Evolutionary conservation across 2,113 vertebrate genomes (phyloP).

Genomic region (Microcebus murinus): DNA sequence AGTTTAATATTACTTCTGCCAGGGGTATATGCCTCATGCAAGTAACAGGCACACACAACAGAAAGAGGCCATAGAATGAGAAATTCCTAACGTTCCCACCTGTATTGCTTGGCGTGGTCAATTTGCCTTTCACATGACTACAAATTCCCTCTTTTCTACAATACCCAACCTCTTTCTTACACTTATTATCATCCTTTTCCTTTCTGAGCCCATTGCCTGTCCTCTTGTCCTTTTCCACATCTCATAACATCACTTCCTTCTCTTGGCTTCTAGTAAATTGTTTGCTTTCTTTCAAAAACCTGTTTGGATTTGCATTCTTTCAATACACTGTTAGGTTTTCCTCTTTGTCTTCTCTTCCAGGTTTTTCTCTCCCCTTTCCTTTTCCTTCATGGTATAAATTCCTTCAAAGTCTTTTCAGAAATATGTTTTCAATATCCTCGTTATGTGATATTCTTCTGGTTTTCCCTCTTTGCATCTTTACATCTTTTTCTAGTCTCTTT

Average conservation of each 20-base stretch:
- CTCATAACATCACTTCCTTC: not conserved
- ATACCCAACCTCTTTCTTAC: not conserved
- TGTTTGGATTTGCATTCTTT: not conserved
- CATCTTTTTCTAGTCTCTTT: not conserved
- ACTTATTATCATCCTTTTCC: not conserved
- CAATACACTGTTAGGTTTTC: not conserved
- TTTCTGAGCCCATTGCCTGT: not conserved
- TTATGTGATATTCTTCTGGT: not conserved
- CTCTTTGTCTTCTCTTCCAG: constrained; percentile 19
- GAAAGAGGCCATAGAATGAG: not conserved
- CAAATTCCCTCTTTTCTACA: not conserved
- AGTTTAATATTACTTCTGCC: not conserved
- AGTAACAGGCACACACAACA: not conserved
- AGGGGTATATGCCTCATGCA: not conserved
- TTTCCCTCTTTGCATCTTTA: not conserved
- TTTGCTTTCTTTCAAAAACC: not conserved
- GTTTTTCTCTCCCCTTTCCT: not conserved
- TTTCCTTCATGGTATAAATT: not conserved
- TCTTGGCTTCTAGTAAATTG: not conserved
- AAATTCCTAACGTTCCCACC: not conserved
- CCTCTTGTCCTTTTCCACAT: not conserved
- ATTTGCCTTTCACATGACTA: not conserved
- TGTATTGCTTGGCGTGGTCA: not conserved
- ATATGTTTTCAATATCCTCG: not conserved
- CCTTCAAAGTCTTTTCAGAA: not conserved